Evolutionary conservation across 2,888 invertebrate genomes (phyloP), one percentile per base, ranked within the genome.

Genomic region (Sinhomidia bicolor): DNA sequence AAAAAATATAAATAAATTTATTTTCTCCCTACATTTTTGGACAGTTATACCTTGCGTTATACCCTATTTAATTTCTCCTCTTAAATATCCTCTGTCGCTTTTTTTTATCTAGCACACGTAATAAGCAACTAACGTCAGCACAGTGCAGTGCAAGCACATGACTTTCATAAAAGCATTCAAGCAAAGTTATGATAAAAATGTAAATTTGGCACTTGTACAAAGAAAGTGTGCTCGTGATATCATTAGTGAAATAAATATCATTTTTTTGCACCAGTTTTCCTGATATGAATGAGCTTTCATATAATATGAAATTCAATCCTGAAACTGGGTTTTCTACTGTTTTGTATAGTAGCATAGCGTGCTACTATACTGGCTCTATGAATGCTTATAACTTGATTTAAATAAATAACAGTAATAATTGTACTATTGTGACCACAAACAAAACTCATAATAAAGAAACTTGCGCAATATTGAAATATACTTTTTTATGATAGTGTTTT

Each of bases 151-250:
- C n/a, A 29, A 62, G 29, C 62, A 26, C 62, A 62, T 29, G 62
- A 62, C 62, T 62, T 32, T 62, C 36, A 36, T 57, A 23, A 6
- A n/a, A 57, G 5, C 57, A 62, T 26, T 26, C 14, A 62, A 62
- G 62, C 26, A 62, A 14, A 62, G 51, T 12, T 10, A 51, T 5
- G 29, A 23, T 47, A 41, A 71, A 17, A 76, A 76, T 51, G 32
- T 26, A 74, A 44, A 20, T 54, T 76, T 76, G 76, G 76, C 76
- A 76, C 17, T 51, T 23, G 0, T 76, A 76, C 76, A 76, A 76
- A 26, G 9, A 76, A 76, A 74, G 10, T n/a, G 10, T n/a, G 23
- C 47, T 74, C 26, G 29, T 54, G 76, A 51, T 29, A 32, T 62
- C 17, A 57, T 57, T 62, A 7, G 62, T 14, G 26, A 32, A 51